These are phyloP conservation scores for Psephotus haematonotus DNA, from an alignment of 2,113 vertebrate genomes.

Conservation along the genomic window DNA sequence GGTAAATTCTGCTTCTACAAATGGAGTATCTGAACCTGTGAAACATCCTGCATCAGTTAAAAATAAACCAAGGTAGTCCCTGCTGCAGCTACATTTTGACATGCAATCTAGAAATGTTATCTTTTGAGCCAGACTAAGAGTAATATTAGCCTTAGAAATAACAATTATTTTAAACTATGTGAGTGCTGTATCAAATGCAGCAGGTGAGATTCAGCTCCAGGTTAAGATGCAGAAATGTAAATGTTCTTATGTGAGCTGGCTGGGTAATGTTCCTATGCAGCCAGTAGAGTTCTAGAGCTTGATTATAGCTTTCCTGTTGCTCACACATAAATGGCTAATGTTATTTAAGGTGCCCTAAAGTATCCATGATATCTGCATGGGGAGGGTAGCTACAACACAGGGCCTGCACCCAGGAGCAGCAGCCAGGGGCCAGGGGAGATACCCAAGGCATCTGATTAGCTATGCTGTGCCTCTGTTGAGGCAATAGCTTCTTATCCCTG, in stretches of 20 bases:
- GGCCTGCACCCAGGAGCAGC: background rate
- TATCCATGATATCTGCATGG: background rate
- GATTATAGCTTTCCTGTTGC: background rate
- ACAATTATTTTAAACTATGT: background rate
- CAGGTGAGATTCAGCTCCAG: background rate
- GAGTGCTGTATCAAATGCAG: background rate
- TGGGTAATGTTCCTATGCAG: background rate
- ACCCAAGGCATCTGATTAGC: background rate
- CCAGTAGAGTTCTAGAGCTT: background rate
- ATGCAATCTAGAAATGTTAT: background rate
- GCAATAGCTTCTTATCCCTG: background rate
- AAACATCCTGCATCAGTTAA: background rate
- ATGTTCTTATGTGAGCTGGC: background rate
- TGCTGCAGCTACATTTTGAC: background rate
- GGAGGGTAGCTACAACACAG: background rate
- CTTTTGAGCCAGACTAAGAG: background rate
- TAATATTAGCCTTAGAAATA: background rate
- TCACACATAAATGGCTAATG: background rate
- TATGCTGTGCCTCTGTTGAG: rapidly evolving
- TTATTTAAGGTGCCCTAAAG: background rate
- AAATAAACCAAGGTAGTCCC: background rate
- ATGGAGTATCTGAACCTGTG: background rate
- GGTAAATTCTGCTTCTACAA: background rate
- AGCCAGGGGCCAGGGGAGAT: background rate
- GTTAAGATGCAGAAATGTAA: background rate